phyloP scores from a whole-genome alignment of 2,797 vertebrate genomes.

The Acanthurus tractus region DNA sequence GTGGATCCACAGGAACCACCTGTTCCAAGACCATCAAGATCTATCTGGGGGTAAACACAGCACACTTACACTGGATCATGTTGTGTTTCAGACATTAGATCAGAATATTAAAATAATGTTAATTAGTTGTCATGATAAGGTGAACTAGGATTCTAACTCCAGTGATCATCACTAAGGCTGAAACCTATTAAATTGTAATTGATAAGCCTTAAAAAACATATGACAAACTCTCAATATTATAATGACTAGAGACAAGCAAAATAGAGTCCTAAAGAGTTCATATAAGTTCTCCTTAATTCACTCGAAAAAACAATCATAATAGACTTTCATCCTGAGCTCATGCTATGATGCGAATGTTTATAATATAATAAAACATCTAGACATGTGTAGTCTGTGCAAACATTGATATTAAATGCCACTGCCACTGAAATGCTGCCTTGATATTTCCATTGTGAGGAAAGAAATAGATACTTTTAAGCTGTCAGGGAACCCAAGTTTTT shows the following conservation, averaged over 20 bases:
- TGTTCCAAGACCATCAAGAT: conserved; percentile 95
- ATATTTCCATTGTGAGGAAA: background rate
- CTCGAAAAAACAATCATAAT: too few relatives aligned
- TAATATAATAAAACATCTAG: background rate
- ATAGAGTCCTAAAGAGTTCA: background rate
- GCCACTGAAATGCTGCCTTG: background rate
- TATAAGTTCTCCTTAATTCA: too few relatives aligned
- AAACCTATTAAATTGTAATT: background rate
- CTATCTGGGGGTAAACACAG: conserved; percentile 85
- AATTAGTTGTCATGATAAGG: background rate
- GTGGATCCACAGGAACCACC: conserved; percentile 92
- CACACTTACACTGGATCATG: background rate
- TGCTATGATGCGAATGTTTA: background rate
- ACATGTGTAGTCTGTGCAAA: background rate
- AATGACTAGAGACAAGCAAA: background rate
- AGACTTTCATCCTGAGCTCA: background rate
- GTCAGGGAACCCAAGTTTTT: background rate
- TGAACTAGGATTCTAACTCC: background rate
- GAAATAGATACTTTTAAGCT: background rate
- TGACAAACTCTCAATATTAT: background rate
- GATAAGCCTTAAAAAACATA: background rate
- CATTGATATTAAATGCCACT: background rate
- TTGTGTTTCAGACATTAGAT: conserved; percentile 4
- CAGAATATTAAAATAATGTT: background rate
- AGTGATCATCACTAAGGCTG: background rate